Base-by-base conservation (phyloP, 2,888 invertebrate species). In the Pachydiplax longipennis region DNA sequence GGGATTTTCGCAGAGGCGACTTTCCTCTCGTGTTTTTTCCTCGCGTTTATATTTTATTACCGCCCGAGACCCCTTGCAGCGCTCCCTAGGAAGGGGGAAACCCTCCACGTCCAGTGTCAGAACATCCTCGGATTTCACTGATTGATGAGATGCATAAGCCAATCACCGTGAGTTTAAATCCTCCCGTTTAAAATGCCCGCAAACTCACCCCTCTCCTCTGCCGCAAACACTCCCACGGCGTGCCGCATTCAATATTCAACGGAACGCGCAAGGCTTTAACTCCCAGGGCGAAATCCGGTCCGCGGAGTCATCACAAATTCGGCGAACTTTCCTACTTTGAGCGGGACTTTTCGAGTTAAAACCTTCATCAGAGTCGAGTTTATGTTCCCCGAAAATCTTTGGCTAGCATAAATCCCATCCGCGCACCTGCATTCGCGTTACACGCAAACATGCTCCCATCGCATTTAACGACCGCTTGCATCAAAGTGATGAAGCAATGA, bases 141-240 rank as follows among this genome's bases (percentile, higher is more conserved):
- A 87, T 87, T 87, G 87, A 87, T 61, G 87, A 87, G 87, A 87
- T 65, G 13, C 87, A 48, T 65, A 87, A 65, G 61, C 87, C 87
- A 87, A 87, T 65, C 87, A 58, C 87, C 61, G 12, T 25, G n/a
- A 25, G 8, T 37, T 31, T 61, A 53, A 35, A 61, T 65, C 65
- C 61, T 13, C 22, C 83, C 61, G 22, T 87, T 87, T 87, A 35
- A 87, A 87, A 87, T 87, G 37, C 40, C 87, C 48, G 31, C 83
- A 35, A 83, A 83, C 31, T 83, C 35, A 58, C 58, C 58, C 53
- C 53, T 2, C 31, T 18, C 35, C 22, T 22, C 58, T 35, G 18
- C 37, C 58, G 6, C 37, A 37, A 18, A 37, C 58, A 12, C 35
- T 37, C 18, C 37, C n/a, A 15, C 58, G 83, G 58, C 58, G 58